These are phyloP conservation scores for Epizoanthus fatuus DNA, from an alignment of 92 coral and sea anemone species.

Conservation along the genomic window DNA sequence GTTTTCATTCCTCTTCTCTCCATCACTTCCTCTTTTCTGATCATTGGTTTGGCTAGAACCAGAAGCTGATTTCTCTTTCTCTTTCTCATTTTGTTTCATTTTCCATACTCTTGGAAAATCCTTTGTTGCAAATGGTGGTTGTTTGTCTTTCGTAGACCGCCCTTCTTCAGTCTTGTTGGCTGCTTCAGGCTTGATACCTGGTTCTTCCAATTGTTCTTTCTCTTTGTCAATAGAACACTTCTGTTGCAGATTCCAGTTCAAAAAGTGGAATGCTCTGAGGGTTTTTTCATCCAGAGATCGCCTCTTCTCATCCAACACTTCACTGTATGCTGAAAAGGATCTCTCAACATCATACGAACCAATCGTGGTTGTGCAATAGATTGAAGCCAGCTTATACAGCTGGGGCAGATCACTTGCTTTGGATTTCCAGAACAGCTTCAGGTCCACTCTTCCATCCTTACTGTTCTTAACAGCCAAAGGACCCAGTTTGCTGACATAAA, in stretches of 20 bases:
- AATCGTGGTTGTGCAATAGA: slow-evolving; percentile 20
- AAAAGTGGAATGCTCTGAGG: slow-evolving; percentile 31
- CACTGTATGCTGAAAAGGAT: slow-evolving; percentile 33
- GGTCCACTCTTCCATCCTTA: slow-evolving; percentile 20
- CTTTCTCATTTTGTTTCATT: slow-evolving; percentile 5
- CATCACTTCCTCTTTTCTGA: too few species aligned
- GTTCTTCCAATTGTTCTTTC: slow-evolving; percentile 24
- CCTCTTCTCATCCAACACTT: slow-evolving; percentile 30
- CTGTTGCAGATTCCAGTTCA: slow-evolving; percentile 39
- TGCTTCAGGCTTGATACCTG: slow-evolving; percentile 10
- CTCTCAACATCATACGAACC: slow-evolving; percentile 30
- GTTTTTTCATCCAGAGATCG: slow-evolving; percentile 32
- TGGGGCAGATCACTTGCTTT: slow-evolving; percentile 15
- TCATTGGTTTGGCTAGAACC: too few species aligned
- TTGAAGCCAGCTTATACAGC: slow-evolving; percentile 33
- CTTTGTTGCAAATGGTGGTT: background rate
- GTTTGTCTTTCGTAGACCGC: background rate
- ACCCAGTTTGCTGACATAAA: slow-evolving; percentile 27
- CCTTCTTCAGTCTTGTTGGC: slow-evolving; percentile 1
- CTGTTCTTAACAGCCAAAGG: slow-evolving; percentile 57
- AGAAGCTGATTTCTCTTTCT: too few species aligned
- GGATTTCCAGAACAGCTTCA: slow-evolving; percentile 42
- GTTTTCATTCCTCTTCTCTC: too few species aligned
- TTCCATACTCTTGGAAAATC: slow-evolving; percentile 6
- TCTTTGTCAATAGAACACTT: slow-evolving; percentile 32